Conservation (phyloP, 2,113 vertebrate genomes). For the Pelodiscus sinensis region DNA sequence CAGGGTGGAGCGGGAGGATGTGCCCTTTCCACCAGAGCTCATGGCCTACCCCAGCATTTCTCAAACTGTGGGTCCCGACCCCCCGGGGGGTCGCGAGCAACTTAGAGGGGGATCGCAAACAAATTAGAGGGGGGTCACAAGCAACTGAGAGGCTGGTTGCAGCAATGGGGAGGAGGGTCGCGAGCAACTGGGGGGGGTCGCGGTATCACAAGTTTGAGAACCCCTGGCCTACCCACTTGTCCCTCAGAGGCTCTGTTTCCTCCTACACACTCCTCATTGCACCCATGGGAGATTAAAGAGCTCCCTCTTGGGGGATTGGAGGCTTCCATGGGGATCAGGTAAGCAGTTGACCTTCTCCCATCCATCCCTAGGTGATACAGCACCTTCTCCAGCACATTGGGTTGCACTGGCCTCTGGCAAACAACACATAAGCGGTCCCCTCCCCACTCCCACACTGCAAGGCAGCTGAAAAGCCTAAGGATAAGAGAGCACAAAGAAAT, state of each 20-base stretch:
- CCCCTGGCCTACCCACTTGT: neutral
- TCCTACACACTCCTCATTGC: neutral
- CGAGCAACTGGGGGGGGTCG: no score
- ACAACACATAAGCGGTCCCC: neutral
- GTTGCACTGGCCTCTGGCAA: no score
- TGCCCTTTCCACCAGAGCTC: neutral
- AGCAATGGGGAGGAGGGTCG: no score
- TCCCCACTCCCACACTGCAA: neutral
- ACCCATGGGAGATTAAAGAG: neutral
- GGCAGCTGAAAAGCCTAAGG: neutral
- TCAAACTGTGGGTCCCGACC: no score
- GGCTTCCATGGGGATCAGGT: neutral
- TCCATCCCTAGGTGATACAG: neutral
- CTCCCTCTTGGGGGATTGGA: neutral
- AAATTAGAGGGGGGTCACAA: no score
- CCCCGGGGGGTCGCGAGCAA: no score
- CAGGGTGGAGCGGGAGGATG: neutral
- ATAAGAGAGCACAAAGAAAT: neutral
- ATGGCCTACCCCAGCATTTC: no score
- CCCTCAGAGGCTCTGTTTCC: neutral
- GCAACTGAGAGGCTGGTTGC: no score
- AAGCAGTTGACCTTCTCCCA: neutral
- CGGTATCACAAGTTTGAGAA: no score
- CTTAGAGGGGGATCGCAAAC: no score
- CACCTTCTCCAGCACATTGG: accelerated